These are phyloP conservation scores for Cricetomys ansorgei DNA, from an alignment of 2,113 vertebrate genomes.

Conservation along the genomic window DNA sequence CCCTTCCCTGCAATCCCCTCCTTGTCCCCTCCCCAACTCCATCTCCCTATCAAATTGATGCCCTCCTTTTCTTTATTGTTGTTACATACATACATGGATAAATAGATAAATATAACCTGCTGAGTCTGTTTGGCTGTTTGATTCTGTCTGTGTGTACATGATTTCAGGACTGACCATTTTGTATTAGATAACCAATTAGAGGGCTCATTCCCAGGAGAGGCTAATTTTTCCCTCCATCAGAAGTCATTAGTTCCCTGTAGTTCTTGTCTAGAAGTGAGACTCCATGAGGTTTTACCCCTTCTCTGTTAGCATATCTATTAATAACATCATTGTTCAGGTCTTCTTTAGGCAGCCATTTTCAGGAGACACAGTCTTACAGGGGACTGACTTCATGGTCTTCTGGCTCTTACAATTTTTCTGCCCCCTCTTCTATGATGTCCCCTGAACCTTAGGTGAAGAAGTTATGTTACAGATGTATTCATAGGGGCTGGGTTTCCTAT, in stretches of 20 bases:
- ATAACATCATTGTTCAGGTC: not conserved
- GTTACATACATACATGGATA: too few species aligned
- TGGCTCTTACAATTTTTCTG: not conserved
- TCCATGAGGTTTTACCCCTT: not conserved
- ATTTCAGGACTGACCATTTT: too few species aligned
- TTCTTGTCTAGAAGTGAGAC: not conserved
- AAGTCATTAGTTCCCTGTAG: not conserved
- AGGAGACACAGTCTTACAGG: not conserved
- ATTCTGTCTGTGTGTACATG: too few species aligned
- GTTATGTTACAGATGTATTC: not conserved
- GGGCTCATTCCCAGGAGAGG: too few species aligned
- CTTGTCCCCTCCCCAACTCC: not conserved
- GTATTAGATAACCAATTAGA: not conserved
- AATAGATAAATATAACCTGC: too few species aligned
- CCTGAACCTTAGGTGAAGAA: not conserved
- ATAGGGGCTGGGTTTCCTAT: not conserved
- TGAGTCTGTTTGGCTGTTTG: too few species aligned
- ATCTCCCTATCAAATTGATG: not conserved
- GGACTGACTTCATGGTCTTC: not conserved
- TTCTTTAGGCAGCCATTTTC: not conserved
- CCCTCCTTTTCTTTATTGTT: not conserved
- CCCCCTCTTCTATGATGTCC: not conserved
- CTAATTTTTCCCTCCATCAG: too few species aligned
- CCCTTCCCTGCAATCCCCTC: not conserved
- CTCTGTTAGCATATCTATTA: not conserved